Evolutionary conservation across 23 tunicate species (phyloP).

Genomic region (Pegea sp.): DNA sequence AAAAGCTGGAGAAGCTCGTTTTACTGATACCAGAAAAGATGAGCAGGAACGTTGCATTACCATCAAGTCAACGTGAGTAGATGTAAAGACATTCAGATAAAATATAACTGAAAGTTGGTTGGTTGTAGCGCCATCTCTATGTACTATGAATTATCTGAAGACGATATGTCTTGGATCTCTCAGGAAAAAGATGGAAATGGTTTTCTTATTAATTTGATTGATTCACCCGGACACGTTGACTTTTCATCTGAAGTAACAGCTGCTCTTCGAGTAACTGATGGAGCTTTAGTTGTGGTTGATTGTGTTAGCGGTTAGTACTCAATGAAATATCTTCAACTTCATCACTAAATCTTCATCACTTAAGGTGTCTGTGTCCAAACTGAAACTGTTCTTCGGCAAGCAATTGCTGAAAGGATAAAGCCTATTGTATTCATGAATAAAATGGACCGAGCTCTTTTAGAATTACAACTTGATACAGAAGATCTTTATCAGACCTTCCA

Average conservation of each 20-base stretch:
- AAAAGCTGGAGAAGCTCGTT: conserved; percentile 95
- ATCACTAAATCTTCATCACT: background rate
- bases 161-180: conserved; percentile 63
- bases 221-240: conserved; percentile 97
- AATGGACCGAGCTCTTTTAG: conserved; percentile 96
- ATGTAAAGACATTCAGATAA: too few relatives aligned
- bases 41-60: conserved; percentile 97
- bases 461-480: conserved; percentile 68
- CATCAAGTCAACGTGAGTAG: conserved; percentile 85
- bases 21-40: conserved; percentile 93
- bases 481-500: conserved; percentile 83
- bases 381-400: conserved; percentile 93
- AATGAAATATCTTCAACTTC: background rate
- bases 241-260: conserved; percentile 98
- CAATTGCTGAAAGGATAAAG: conserved; percentile 82
- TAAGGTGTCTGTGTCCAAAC: conserved; percentile 97
- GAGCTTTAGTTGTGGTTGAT: conserved; percentile 93
- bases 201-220: conserved; percentile 84
- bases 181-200: conserved; percentile 60
- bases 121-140: conserved; percentile 69
- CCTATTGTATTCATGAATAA: conserved; percentile 98
- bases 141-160: conserved; percentile 61
- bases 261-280: conserved; percentile 98
- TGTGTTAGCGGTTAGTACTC: conserved; percentile 77
- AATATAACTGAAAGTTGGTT: too few relatives aligned